Evolutionary conservation across 2,797 vertebrate species (phyloP), one percentile per base, ranked within the genome.

Genomic region (Macropus fuliginosus): DNA sequence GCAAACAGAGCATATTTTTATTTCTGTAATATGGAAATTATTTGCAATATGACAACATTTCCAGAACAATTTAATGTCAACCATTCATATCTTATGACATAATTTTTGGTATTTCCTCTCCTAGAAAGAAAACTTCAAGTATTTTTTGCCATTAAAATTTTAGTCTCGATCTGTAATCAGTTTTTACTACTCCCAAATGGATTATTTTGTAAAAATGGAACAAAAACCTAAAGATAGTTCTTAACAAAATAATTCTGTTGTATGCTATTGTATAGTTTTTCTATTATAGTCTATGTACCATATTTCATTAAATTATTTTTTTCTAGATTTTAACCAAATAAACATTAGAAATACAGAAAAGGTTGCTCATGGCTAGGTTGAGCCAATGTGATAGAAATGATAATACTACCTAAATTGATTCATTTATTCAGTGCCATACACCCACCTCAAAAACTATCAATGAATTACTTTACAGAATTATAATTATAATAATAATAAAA

Each of bases 1-100:
- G 96, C 94, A 97, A 93, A 34, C 55, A 98, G 93, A 95, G 90
- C 10, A 59, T 1, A 52, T 16, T 56, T 0, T 56, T 95, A 95
- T 93, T 93, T 94, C 55, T 34, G 10, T 52, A 34, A 74, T 31
- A 55, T 6, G 93, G 29, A 94, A 96, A 91, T 50, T 56, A 91
- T 34, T 92, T 90, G 50, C 2, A 95, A 93, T 97, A 90, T 54
- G 92, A 2, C 40, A 95, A 46, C 9, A 3, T n/a, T 66, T 93
- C 55, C 2, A 10, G 89, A 94, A 97, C 54, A 92, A 91, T 56
- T 74, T 55, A 34, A 0, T 55, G 27, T 92, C 8, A 3, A 46
- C 12, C 21, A 21, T 24, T 52, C 0, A 5, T 3, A 57, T 91
- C 54, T 93, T 52, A 90, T 0, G 16, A 56, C 0, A 11, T 3